phyloP scores from a whole-genome alignment of 2,888 invertebrate species.

The Drosophila pseudotalamancana region DNA sequence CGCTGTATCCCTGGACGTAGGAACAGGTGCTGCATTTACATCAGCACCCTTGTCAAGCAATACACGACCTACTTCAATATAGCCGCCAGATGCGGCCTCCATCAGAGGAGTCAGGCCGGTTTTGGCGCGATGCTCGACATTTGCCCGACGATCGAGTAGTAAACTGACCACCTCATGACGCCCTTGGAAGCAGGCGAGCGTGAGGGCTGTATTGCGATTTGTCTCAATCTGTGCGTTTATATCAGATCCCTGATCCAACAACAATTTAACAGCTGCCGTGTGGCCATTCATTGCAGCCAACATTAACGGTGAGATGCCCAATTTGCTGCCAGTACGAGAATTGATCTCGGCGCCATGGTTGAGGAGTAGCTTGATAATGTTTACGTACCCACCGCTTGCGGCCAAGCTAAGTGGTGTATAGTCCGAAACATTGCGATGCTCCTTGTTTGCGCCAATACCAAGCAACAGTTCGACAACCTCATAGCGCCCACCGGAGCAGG shows the following conservation, averaged over 20 bases:
- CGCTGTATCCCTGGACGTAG: conserved; percentile 98
- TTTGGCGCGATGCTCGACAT: conserved; percentile 99
- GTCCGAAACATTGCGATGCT: conserved; percentile 99
- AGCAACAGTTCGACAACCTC: conserved; percentile 97
- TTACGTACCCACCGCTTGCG: conserved; percentile 99
- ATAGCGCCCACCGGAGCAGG: conserved; percentile 98
- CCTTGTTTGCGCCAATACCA: conserved; percentile 96
- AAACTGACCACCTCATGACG: conserved; percentile 99
- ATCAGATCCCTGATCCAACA: conserved; percentile 99
- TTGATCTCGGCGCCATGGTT: conserved; percentile 99
- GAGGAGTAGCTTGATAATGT: conserved; percentile 97
- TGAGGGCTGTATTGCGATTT: conserved; percentile 98
- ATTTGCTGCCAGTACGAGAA: conserved; percentile 97
- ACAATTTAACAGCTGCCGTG: conserved; percentile 95
- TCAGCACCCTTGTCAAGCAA: conserved; percentile 98
- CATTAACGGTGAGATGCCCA: conserved; percentile 99
- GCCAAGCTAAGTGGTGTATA: conserved; percentile 99
- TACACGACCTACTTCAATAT: conserved; percentile 98
- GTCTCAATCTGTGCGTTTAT: conserved; percentile 99
- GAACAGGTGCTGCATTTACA: conserved; percentile 99
- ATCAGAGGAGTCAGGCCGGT: conserved; percentile 99
- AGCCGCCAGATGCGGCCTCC: conserved; percentile 99
- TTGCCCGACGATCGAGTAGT: conserved; percentile 97
- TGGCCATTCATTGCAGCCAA: conserved; percentile 99
- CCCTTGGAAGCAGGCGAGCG: conserved; percentile 99